Evolutionary conservation across 2,888 invertebrate species (phyloP).

Genomic region (Andricus quercusramuli): DNA sequence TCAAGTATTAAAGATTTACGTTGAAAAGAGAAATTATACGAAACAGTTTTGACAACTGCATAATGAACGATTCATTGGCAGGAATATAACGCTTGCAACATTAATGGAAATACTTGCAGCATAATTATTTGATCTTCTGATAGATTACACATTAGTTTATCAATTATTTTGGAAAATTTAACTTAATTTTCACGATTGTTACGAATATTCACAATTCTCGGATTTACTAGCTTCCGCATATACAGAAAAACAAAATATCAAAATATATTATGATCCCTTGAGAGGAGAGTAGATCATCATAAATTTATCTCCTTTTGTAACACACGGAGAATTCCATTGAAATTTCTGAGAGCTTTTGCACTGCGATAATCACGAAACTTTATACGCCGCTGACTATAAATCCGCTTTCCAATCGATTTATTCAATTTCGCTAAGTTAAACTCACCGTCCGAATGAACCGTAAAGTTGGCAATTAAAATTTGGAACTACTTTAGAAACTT

Average conservation of each 20-base stretch:
- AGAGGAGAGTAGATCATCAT: neutral
- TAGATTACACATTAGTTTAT: too few relatives aligned
- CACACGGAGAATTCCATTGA: neutral
- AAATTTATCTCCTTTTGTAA: neutral
- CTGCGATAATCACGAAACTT: neutral
- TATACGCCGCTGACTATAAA: neutral
- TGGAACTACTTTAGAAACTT: neutral
- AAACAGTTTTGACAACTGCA: too few relatives aligned
- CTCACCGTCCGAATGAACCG: neutral
- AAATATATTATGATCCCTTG: neutral
- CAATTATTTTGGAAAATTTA: too few relatives aligned
- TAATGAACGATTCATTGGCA: too few relatives aligned
- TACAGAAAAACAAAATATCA: neutral
- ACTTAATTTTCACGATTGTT: slow-evolving; percentile 1
- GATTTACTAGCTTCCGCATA: neutral
- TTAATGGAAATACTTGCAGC: too few relatives aligned
- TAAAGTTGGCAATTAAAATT: neutral
- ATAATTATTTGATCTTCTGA: too few relatives aligned
- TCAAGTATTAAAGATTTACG: too few relatives aligned
- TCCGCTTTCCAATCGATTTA: neutral
- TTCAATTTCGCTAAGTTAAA: neutral
- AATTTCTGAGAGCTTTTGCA: slow-evolving; percentile 18
- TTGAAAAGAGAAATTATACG: too few relatives aligned
- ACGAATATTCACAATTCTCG: slow-evolving; percentile 1
- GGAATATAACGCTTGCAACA: too few relatives aligned